Evolutionary conservation across 2,113 vertebrate species (phyloP).

Genomic region (Rhinichthys klamathensis): DNA sequence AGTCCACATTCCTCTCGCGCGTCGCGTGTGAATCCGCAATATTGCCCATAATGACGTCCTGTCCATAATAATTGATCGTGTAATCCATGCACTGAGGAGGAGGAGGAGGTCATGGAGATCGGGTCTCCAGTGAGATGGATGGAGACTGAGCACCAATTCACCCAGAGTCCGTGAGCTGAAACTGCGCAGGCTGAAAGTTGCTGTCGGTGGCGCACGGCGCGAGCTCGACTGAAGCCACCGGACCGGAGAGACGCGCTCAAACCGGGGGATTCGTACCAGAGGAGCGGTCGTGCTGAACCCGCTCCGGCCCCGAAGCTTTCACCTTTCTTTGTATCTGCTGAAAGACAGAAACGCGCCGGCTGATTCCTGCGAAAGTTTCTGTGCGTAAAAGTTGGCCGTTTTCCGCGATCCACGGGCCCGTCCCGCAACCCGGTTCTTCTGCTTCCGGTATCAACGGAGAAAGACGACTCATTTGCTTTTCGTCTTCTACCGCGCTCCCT

Average conservation of each 20-base stretch:
- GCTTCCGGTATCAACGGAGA: slow-evolving; percentile 75
- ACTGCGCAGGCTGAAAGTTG: slow-evolving; percentile 62
- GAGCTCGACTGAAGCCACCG: slow-evolving; percentile 57
- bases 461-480: slow-evolving; percentile 61
- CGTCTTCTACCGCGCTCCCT: slow-evolving; percentile 62
- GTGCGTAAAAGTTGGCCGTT: slow-evolving; percentile 36
- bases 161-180: slow-evolving; percentile 55
- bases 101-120: slow-evolving; percentile 49
- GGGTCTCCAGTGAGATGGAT: slow-evolving; percentile 53
- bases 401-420: slow-evolving; percentile 68
- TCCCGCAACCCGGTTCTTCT: slow-evolving; percentile 65
- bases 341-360: slow-evolving; percentile 41
- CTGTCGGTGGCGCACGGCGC: slow-evolving; percentile 21
- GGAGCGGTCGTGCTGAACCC: background rate
- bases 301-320: background rate
- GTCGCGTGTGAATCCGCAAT: slow-evolving; percentile 52
- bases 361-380: slow-evolving; percentile 1
- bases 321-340: background rate
- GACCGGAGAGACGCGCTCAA: slow-evolving; percentile 4
- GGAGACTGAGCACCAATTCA: slow-evolving; percentile 55
- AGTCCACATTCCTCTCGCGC: background rate
- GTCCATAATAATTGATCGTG: slow-evolving; percentile 47
- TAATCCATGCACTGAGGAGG: slow-evolving; percentile 62
- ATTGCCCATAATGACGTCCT: slow-evolving; percentile 53
- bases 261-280: background rate